Evolutionary conservation across 2,888 invertebrate species (phyloP), one percentile per base, ranked within the genome.

Genomic region (Chaetoderma sp.): DNA sequence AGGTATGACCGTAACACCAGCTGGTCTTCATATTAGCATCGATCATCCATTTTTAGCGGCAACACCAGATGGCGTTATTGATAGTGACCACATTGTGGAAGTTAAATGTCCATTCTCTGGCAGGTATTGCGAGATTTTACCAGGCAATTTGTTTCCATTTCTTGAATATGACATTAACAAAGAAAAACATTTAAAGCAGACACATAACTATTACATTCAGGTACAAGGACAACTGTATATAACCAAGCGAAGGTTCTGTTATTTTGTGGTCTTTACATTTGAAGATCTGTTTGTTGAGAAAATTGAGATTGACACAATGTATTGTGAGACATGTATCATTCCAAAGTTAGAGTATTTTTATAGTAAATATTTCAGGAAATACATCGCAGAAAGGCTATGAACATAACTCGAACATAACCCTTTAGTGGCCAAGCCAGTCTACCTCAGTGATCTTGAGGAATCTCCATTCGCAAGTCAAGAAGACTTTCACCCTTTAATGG

Each of bases 21-120:
- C 58, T 61, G 71, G 73, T 27, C 54, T 73, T 1, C 67, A 63
- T 44, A 50, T 71, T 16, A 54, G 25, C 28, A 8, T 18, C 27
- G 39, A 47, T 10, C 25, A 39, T 8, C 67, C 71, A 32, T 73
- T 57, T 57, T 54, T 73, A 8, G 71, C 54, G 4, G 67, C 68
- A 10, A 56, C 63, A 6, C 71, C 66, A 18, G 71, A 73, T 64
- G 71, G 70, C 6, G 16, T 73, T 1, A 62, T 70, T 42, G 60
- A 30, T 21, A 56, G 56, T 13, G 60, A 50, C 10, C 18, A 4
- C 10, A 54, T 70, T 13, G 25, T 72, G 25, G 72, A 73, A 44
- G 56, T 73, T 0, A 73, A 73, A 44, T 68, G 70, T 32, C 67
- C 73, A 32, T 69, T 56, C 30, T 47, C 21, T 49, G 70, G 67